These are phyloP conservation scores for Xestia ashworthii DNA, from an alignment of 2,888 invertebrate species.

Conservation along the genomic window DNA sequence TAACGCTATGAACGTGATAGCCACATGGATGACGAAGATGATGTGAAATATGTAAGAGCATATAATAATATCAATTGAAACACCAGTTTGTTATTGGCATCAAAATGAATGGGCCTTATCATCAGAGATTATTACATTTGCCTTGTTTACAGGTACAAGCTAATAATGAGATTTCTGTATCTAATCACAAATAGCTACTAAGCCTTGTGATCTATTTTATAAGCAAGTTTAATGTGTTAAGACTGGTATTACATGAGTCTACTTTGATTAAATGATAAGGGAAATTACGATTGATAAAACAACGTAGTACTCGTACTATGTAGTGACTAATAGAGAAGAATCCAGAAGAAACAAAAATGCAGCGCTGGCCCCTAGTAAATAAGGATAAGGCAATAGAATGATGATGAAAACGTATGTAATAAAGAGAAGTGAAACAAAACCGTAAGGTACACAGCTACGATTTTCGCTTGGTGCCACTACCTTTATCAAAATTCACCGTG, in stretches of 20 bases:
- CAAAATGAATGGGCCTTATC: conserved; percentile 24
- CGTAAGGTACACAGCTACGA: neutral
- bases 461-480: neutral
- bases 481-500: neutral
- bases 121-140: neutral
- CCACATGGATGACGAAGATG: neutral
- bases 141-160: conserved; percentile 19
- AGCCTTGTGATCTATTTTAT: conserved; percentile 36
- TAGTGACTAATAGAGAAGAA: neutral
- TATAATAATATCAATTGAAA: neutral
- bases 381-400: neutral
- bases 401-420: neutral
- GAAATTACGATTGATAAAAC: neutral
- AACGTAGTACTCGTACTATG: too few relatives aligned
- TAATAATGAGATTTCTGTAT: conserved; percentile 34
- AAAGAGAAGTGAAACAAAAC: neutral
- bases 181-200: conserved; percentile 39
- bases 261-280: conserved; percentile 25
- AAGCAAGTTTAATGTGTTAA: conserved; percentile 27
- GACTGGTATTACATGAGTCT: conserved; percentile 6
- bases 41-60: neutral
- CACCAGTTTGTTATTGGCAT: neutral
- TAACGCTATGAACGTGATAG: neutral
- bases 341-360: neutral
- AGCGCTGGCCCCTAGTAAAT: neutral